Conservation (phyloP, 2,797 vertebrate genomes). For the Propithecus perrieri region DNA sequence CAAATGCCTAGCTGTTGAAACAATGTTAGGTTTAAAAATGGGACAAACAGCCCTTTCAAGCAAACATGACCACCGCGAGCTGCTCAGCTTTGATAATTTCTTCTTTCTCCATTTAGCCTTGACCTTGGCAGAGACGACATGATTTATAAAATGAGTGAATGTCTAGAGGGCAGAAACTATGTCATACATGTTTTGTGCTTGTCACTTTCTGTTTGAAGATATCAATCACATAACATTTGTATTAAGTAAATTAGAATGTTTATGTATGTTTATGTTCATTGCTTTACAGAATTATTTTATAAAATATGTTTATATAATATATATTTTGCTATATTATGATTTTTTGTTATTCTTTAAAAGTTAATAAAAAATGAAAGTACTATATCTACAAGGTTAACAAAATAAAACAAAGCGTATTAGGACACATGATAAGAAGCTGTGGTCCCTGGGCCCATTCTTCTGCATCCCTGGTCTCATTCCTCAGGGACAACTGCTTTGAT, state of each 20-base stretch:
- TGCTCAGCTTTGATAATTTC: constrained; percentile 50
- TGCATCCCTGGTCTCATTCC: not conserved
- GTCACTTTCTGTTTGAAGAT: constrained; percentile 31
- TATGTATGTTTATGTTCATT: not conserved
- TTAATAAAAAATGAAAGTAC: constrained; percentile 42
- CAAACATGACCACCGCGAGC: not conserved
- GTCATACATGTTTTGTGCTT: constrained; percentile 53
- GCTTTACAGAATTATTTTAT: constrained; percentile 43
- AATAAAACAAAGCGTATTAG: not conserved
- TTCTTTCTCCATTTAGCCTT: constrained; percentile 62
- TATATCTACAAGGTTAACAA: not conserved
- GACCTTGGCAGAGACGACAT: constrained; percentile 46
- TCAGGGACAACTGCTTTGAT: not conserved
- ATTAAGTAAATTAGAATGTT: constrained; percentile 38
- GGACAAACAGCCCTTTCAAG: constrained; percentile 38
- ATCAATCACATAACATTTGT: constrained; percentile 45
- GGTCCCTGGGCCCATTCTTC: not conserved
- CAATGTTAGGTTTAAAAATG: not conserved
- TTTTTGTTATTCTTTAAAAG: constrained; percentile 36
- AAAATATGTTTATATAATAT: not conserved
- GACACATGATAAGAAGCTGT: not conserved
- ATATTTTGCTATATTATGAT: not conserved
- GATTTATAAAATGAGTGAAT: constrained; percentile 61
- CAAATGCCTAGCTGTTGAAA: not conserved
- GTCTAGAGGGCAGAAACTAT: constrained; percentile 68